phyloP scores from a whole-genome alignment of 2,888 invertebrate species.

The Neuroscelio doddi region DNA sequence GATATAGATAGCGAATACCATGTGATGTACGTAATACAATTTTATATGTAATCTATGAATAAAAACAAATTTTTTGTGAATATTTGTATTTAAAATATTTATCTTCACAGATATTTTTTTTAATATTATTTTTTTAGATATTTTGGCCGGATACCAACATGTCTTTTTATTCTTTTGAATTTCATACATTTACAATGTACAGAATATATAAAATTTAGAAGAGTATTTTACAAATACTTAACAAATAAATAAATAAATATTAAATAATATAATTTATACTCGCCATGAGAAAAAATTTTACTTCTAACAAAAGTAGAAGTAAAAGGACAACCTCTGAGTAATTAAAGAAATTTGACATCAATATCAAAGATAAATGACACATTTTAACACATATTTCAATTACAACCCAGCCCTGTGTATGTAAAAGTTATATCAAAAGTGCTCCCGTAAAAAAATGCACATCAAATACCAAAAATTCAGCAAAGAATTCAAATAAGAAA shows the following conservation, averaged over 20 bases:
- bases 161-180: background rate
- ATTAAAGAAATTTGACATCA: background rate
- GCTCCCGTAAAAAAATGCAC: too few relatives aligned
- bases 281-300: conserved; percentile 2
- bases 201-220: background rate
- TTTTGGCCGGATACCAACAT: conserved; percentile 39
- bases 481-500: background rate
- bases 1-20: too few relatives aligned
- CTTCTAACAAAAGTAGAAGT: too few relatives aligned
- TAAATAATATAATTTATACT: too few relatives aligned
- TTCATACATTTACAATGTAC: background rate
- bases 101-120: too few relatives aligned
- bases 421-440: too few relatives aligned
- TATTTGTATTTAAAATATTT: too few relatives aligned
- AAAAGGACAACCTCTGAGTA: conserved; percentile 16
- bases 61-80: too few relatives aligned
- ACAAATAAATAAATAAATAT: background rate
- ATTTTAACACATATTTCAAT: background rate
- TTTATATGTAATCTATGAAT: too few relatives aligned
- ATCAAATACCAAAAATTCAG: background rate
- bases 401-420: background rate
- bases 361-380: background rate
- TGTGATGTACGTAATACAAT: too few relatives aligned
- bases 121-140: too few relatives aligned
- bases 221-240: background rate